phyloP scores from a whole-genome alignment of 2,797 vertebrate genomes.

The Taeniopygia guttata region DNA sequence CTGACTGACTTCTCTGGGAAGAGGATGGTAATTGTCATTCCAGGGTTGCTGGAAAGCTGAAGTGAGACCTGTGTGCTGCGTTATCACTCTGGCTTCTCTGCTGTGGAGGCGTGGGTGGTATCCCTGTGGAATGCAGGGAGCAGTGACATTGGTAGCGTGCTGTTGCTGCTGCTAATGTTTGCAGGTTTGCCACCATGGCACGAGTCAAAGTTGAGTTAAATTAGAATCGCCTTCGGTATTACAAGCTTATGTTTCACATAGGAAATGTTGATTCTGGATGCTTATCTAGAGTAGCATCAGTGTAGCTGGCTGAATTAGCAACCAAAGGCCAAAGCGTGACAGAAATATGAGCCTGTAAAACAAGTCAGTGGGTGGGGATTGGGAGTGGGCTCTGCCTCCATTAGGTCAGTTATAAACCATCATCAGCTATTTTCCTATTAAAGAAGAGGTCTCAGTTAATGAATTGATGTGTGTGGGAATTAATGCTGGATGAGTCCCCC shows the following conservation, averaged over 20 bases:
- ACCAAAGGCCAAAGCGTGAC: neutral
- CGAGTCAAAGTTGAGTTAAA: neutral
- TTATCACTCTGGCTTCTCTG: neutral
- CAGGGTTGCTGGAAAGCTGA: neutral
- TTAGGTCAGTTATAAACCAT: slow-evolving; percentile 15
- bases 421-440: neutral
- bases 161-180: neutral
- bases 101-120: neutral
- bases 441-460: slow-evolving; percentile 46
- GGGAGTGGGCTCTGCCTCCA: neutral
- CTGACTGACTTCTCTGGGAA: neutral
- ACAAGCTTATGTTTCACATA: neutral
- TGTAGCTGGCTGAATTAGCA: neutral
- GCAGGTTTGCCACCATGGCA: neutral
- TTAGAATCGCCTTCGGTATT: neutral
- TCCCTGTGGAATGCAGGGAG: neutral
- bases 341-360: neutral
- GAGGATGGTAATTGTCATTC: neutral
- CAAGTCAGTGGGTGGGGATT: neutral
- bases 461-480: slow-evolving; percentile 49
- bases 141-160: neutral
- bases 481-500: slow-evolving; percentile 29
- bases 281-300: neutral
- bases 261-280: neutral
- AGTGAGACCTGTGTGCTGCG: accelerated